Conservation (phyloP, 1,140 invertebrate species). For the Aphelinus atriplicis region DNA sequence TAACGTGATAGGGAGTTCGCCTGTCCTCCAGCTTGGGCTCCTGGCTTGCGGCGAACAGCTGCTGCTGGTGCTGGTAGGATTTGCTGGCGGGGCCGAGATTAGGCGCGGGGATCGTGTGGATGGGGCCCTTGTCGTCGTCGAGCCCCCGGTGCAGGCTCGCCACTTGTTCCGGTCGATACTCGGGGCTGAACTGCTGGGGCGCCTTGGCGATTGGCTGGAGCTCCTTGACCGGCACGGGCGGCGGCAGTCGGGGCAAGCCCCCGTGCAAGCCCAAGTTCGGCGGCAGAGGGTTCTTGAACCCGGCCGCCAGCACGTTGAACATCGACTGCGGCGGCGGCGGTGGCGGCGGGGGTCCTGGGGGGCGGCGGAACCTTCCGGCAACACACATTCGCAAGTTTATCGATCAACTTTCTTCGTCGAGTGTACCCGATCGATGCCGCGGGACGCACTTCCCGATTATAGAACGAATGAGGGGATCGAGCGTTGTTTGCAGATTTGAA, state of each 20-base stretch:
- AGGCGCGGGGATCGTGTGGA: conserved; percentile 84
- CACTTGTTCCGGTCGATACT: conserved; percentile 48
- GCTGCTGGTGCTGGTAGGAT: conserved; percentile 35
- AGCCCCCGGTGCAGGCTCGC: conserved; percentile 48
- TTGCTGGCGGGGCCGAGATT: conserved; percentile 70
- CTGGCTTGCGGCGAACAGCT: neutral
- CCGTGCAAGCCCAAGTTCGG: conserved; percentile 41
- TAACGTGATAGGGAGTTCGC: conserved; percentile 32
- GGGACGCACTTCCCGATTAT: too few species aligned
- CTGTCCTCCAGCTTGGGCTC: conserved; percentile 27
- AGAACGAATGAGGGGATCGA: too few species aligned
- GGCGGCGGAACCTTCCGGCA: conserved; percentile 21
- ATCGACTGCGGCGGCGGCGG: conserved; percentile 30
- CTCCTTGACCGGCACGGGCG: conserved; percentile 47
- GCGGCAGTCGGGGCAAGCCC: conserved; percentile 19
- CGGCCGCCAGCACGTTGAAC: conserved; percentile 49
- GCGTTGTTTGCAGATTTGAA: too few species aligned
- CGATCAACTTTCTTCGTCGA: too few species aligned
- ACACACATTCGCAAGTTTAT: too few species aligned
- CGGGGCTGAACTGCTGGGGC: conserved; percentile 55
- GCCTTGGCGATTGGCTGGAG: conserved; percentile 53
- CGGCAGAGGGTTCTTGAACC: conserved; percentile 50
- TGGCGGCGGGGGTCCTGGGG: neutral
- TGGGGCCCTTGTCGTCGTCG: conserved; percentile 74
- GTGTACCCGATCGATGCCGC: too few species aligned